Evolutionary conservation across 2,888 invertebrate species (phyloP), one percentile per base, ranked within the genome.

Genomic region (Lymantria monacha): DNA sequence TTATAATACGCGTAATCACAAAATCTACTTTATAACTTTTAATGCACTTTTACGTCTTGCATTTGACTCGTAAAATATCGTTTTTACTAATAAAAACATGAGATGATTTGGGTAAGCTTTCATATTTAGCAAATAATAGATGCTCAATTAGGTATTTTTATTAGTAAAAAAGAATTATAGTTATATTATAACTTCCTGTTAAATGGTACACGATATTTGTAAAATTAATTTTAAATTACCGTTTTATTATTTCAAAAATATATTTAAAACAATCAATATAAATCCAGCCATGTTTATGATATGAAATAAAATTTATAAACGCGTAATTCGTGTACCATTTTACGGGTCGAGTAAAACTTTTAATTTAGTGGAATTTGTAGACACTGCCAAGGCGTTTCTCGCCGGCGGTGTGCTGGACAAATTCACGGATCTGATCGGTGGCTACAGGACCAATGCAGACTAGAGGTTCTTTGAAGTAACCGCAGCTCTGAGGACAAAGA

Each of bases 391-490:
- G 93, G 64, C 96, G 93, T 74, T 96, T 96, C 72, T 96, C 96
- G 1, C 96, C 96, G 46, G 96, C 95, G 5, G 96, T 96, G 76
- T 96, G 95, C 72, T 96, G 95, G 0, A 96, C 93, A 51, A 91
- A 92, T 52, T 92, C 91, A 42, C 89, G 87, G 50, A 96, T 93
- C 79, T 95, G 95, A 72, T 96, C 96, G 1, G 94, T 94, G 8
- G 96, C 96, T 0, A 97, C 96, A 0, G 96, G 95, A 0, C 96
- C 97, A 73, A 97, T 96, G 92, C 97, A 97, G 14, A 96, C 95
- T 44, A 97, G 90, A 0, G 97, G 96, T 74, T 97, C 97, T 78
- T 96, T 96, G 94, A 97, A 97, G 85, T 97, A 97, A n/a, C 96
- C 96, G 87, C 97, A 97, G 63, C 95, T 95, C 96, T 96, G 86